These are phyloP conservation scores for Sebastes itinus DNA, from an alignment of 2,797 vertebrate genomes.

Conservation along the genomic window DNA sequence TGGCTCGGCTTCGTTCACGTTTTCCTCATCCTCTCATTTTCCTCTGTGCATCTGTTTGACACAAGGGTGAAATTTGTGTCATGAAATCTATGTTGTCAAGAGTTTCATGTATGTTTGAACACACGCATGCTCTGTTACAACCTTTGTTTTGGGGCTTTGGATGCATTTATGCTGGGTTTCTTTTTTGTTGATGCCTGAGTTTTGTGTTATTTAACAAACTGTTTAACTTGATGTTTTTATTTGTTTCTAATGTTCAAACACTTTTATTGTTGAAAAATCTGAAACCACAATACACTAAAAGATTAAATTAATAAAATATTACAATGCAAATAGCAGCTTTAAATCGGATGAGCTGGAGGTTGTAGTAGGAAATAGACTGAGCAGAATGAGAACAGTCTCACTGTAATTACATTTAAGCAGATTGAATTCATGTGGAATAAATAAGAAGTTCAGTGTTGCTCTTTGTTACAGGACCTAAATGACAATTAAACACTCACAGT, in stretches of 20 bases:
- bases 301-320: not conserved
- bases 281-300: not conserved
- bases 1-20: conserved; percentile 5
- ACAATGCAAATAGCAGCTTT: not conserved
- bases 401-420: not conserved
- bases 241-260: not conserved
- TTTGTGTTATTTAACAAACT: not conserved
- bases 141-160: conserved; percentile 1
- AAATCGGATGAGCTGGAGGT: not conserved
- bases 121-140: conserved; percentile 40
- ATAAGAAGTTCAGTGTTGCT: not conserved
- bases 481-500: not conserved
- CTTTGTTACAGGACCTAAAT: not conserved
- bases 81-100: not conserved
- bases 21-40: conserved; percentile 10
- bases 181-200: not conserved
- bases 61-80: not conserved
- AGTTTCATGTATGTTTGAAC: conserved; percentile 15
- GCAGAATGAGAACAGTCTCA: not conserved
- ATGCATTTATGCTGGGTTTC: not conserved
- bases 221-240: not conserved
- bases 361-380: not conserved
- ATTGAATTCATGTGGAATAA: not conserved
- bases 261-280: not conserved
- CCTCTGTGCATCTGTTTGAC: conserved; percentile 27